These are phyloP conservation scores for Asbolus verrucosus DNA, from an alignment of 1,140 invertebrate species.

Conservation along the genomic window DNA sequence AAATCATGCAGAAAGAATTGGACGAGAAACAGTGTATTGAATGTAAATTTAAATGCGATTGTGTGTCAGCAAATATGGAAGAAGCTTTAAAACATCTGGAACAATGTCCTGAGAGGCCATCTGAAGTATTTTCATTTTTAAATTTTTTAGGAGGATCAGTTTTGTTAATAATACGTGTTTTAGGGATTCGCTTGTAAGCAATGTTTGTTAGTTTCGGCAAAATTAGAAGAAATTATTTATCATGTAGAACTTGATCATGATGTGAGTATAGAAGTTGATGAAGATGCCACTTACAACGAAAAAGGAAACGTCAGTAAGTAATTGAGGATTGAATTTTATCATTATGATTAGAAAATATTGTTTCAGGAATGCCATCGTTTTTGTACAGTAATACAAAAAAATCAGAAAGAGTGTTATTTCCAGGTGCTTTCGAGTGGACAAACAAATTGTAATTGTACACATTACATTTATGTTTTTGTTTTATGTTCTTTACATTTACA, in stretches of 20 bases:
- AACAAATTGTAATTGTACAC: constrained; percentile 66
- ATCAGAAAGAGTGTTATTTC: constrained; percentile 18
- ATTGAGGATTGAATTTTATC: constrained; percentile 9
- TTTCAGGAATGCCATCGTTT: constrained; percentile 47
- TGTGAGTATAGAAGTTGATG: constrained; percentile 40
- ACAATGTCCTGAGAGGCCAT: constrained; percentile 52
- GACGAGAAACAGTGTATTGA: constrained; percentile 6
- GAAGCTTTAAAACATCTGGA: constrained; percentile 52
- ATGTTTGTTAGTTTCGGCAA: constrained; percentile 44
- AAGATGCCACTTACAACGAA: constrained; percentile 16
- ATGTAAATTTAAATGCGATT: constrained; percentile 16
- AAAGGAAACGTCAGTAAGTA: constrained; percentile 43
- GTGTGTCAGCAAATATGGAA: constrained; percentile 6
- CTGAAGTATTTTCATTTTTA: constrained; percentile 10
- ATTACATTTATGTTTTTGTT: too few species aligned
- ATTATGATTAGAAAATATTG: constrained; percentile 19
- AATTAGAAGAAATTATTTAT: constrained; percentile 42
- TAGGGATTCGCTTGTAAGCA: constrained; percentile 51
- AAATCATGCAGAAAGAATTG: constrained; percentile 18
- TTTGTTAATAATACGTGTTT: constrained; percentile 24
- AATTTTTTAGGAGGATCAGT: not conserved
- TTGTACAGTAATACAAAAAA: constrained; percentile 16
- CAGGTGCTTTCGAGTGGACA: constrained; percentile 62
- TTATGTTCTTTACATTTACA: constrained; percentile 42
- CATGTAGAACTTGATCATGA: constrained; percentile 49